Conservation (phyloP, 2,888 invertebrate species). For the Drosophila prostipennis region DNA sequence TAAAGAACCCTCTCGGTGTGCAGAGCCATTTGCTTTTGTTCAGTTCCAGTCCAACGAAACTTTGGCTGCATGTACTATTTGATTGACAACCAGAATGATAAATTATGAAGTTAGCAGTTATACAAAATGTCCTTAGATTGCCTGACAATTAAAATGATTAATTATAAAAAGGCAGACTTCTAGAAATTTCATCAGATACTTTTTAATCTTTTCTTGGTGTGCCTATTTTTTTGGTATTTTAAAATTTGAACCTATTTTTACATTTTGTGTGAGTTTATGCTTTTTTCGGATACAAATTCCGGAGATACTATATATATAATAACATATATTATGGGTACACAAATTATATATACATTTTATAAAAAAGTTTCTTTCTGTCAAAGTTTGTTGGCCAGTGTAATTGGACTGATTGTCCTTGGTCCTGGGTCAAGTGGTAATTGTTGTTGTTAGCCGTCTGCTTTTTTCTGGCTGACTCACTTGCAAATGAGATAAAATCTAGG, state of each 20-base stretch:
- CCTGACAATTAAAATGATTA: constrained; percentile 3
- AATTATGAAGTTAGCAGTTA: constrained; percentile 3
- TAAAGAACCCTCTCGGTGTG: not conserved
- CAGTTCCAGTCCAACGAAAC: not conserved
- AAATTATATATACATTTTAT: too few relatives aligned
- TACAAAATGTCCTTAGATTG: not conserved
- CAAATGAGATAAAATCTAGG: constrained; percentile 40
- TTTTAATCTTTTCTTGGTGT: too few relatives aligned
- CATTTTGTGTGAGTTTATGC: too few relatives aligned
- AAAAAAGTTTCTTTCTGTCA: too few relatives aligned
- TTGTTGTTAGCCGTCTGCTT: constrained; percentile 20
- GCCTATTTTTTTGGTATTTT: too few relatives aligned
- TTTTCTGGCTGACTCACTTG: constrained; percentile 31
- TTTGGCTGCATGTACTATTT: not conserved
- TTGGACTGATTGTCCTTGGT: constrained; percentile 14
- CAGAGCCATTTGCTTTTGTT: constrained; percentile 5
- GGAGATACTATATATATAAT: too few relatives aligned
- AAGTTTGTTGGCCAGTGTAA: constrained; percentile 29
- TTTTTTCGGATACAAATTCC: too few relatives aligned
- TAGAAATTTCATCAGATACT: not conserved
- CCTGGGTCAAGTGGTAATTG: constrained; percentile 42
- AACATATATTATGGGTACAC: too few relatives aligned
- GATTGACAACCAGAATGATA: constrained; percentile 2
- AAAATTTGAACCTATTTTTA: too few relatives aligned
- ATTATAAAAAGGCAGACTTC: constrained; percentile 3